Base-by-base conservation (phyloP, 2,797 vertebrate genomes). In the Falco berigora region DNA sequence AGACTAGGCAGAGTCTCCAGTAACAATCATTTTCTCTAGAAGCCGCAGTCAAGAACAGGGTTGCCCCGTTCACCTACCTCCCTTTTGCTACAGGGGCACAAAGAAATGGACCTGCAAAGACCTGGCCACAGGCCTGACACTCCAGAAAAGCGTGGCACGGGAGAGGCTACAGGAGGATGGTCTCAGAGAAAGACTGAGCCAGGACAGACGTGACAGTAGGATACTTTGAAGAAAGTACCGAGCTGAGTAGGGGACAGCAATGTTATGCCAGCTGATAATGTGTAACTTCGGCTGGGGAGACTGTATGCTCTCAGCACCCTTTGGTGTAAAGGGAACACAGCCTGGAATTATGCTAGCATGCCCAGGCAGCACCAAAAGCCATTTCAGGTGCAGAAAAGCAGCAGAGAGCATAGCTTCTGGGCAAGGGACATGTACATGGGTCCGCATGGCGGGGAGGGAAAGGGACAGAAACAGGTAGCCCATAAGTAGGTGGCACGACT, bases 1-100 rank as follows among this genome's bases (percentile, higher is more conserved):
- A 99, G 97, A 95, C 98, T 99, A 75, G 98, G 98, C 94, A 6
- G 98, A 98, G 94, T 98, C 98, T 90, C 98, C 98, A 1, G 98
- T 98, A 95, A 98, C 96, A 83, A 98, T 98, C 96, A 98, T 97
- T 64, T 98, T 97, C 97, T 98, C 98, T 99, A 94, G 95, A 89
- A 94, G 64, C 76, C 95, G 74, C 32, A 44, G 96, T 98, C 97
- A 98, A 98, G 59, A 93, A 59, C 46, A n/a, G 15, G 14, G 40
- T 9, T 52, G 53, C n/a, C 44, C 7, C 7, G 38, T n/a, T 27
- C 46, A 36, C 14, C 17, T 25, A 16, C 25, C 38, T 36, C 52
- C 46, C 22, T 58, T 72, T n/a, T 38, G 32, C 72, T 55, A 44
- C 25, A 34, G 25, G 12, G 19, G 21, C 12, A 46, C n/a, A 78